These are phyloP conservation scores for Equus przewalskii DNA, from an alignment of 2,113 vertebrate genomes.

Conservation along the genomic window DNA sequence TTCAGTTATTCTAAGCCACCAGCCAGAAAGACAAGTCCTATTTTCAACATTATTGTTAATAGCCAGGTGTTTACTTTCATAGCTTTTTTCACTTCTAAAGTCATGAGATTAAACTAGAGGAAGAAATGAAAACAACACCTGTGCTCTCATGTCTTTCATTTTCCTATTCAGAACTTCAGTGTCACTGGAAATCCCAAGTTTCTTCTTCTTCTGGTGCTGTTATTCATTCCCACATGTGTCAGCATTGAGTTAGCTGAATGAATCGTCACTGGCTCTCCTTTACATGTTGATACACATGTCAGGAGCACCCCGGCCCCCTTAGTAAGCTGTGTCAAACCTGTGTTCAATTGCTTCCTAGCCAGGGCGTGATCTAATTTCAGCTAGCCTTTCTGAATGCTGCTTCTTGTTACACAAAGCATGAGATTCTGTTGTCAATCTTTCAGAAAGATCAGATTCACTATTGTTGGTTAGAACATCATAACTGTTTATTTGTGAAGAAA, in stretches of 20 bases:
- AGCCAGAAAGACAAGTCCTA: not conserved
- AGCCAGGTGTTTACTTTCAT: not conserved
- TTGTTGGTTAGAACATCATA: not conserved
- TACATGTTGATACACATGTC: not conserved
- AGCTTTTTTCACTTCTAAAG: not conserved
- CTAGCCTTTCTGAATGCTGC: not conserved
- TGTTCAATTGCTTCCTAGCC: not conserved
- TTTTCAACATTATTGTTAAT: conserved; percentile 40
- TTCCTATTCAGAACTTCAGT: not conserved
- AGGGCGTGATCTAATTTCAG: not conserved
- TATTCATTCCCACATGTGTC: not conserved
- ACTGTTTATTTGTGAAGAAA: not conserved
- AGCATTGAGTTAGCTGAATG: not conserved
- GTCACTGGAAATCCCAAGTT: not conserved
- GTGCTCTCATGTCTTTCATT: conserved; percentile 30
- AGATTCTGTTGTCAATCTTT: not conserved
- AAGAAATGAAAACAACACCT: conserved; percentile 30
- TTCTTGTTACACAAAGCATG: not conserved
- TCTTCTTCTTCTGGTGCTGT: conserved; percentile 11
- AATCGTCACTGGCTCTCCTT: not conserved
- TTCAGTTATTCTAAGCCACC: not conserved
- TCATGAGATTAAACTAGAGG: conserved; percentile 20
- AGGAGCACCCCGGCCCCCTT: not conserved
- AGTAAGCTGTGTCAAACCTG: not conserved
- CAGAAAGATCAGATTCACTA: not conserved